phyloP scores from a whole-genome alignment of 2,113 vertebrate genomes.

The Coreoperca whiteheadi region DNA sequence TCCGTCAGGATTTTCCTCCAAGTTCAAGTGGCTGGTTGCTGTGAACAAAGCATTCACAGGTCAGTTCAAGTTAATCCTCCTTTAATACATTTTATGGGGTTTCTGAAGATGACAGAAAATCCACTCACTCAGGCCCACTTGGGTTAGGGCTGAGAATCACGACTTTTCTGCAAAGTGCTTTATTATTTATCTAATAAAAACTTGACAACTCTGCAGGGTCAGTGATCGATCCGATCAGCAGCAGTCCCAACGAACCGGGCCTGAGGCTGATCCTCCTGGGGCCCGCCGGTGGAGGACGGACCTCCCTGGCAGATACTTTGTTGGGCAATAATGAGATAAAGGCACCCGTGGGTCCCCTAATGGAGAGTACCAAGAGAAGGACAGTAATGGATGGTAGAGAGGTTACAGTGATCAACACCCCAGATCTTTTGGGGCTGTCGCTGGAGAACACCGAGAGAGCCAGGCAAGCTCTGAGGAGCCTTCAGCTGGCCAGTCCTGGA shows the following conservation, averaged over 20 bases:
- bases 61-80: conserved; percentile 31
- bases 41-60: conserved; percentile 59
- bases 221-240: neutral
- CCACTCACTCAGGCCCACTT: neutral
- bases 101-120: neutral
- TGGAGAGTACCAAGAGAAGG: conserved; percentile 58
- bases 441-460: conserved; percentile 55
- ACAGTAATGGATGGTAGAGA: conserved; percentile 51
- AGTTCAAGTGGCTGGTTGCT: conserved; percentile 60
- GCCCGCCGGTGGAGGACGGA: conserved; percentile 56
- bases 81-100: neutral
- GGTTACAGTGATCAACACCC: conserved; percentile 72
- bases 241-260: conserved; percentile 13
- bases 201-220: conserved; percentile 38
- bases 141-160: neutral
- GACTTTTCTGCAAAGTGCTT: neutral
- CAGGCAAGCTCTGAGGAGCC: conserved; percentile 72
- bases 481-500: conserved; percentile 74
- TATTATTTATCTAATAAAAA: conserved; percentile 9
- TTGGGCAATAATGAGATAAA: conserved; percentile 36
- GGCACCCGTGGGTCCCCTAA: neutral
- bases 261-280: conserved; percentile 77
- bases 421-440: conserved; percentile 69
- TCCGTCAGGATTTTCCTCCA: conserved; percentile 61
- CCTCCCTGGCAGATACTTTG: conserved; percentile 62